phyloP scores from a whole-genome alignment of 2,113 vertebrate genomes.

The Crotophaga sulcirostris region DNA sequence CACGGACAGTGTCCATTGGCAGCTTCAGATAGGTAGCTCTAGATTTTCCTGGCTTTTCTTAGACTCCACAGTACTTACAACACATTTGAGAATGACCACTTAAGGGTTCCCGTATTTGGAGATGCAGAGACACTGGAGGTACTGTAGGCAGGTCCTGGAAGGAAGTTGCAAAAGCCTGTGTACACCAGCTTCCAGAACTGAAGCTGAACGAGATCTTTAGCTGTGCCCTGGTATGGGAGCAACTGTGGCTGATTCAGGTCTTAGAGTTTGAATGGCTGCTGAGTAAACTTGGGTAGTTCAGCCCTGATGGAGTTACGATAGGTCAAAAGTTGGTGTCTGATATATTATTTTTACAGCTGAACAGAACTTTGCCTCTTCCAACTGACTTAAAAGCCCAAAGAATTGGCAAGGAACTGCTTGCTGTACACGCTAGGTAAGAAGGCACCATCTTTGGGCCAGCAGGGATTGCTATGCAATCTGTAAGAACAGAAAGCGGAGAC shows the following conservation, averaged over 20 bases:
- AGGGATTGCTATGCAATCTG: background rate
- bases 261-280: background rate
- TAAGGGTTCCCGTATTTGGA: background rate
- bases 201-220: background rate
- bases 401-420: background rate
- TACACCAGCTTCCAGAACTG: background rate
- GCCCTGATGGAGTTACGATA: background rate
- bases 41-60: slow-evolving; percentile 17
- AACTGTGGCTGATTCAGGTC: background rate
- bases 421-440: background rate
- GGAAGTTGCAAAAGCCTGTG: background rate
- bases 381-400: background rate
- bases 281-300: background rate
- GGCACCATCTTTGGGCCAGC: background rate
- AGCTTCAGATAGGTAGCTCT: background rate
- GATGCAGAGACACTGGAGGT: background rate
- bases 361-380: background rate
- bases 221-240: background rate
- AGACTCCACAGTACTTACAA: background rate
- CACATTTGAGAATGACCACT: background rate
- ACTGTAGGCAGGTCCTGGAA: background rate
- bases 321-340: background rate
- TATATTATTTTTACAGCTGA: background rate
- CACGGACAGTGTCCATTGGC: background rate
- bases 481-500: background rate